phyloP scores from a whole-genome alignment of 2,113 vertebrate species.

The Crotophaga sulcirostris region DNA sequence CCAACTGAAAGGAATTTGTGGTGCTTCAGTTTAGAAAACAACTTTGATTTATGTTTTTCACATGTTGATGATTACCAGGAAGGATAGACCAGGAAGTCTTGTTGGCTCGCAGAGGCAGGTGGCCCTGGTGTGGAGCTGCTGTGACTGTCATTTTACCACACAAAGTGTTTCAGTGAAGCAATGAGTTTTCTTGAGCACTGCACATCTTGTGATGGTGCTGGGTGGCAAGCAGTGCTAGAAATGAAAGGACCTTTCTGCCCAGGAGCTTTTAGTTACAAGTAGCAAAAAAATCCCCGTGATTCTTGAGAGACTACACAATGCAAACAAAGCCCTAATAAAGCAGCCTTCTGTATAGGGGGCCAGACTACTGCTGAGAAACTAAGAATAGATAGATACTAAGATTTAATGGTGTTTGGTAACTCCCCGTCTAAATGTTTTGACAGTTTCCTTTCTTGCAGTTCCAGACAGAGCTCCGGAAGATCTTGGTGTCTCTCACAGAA shows the following conservation, averaged over 20 bases:
- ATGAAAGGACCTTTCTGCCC: background rate
- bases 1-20: background rate
- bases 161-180: background rate
- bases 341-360: background rate
- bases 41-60: background rate
- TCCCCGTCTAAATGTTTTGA: conserved; percentile 43
- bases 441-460: conserved; percentile 80
- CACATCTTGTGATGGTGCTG: background rate
- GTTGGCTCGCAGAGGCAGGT: background rate
- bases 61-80: background rate
- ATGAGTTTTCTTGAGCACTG: background rate
- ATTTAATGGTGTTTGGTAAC: background rate
- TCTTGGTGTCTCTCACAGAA: conserved; percentile 96
- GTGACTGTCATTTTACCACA: background rate
- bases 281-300: too few species aligned
- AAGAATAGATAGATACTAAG: background rate
- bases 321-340: background rate
- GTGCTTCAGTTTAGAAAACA: background rate
- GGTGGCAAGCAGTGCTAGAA: background rate
- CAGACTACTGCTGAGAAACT: background rate
- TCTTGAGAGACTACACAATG: background rate
- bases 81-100: background rate
- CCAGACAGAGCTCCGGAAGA: conserved; percentile 97
- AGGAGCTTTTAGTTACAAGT: background rate
- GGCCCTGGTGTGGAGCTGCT: background rate